These are phyloP conservation scores for Hydroisotoma schaefferi DNA, from an alignment of 2,888 invertebrate genomes.

Conservation along the genomic window DNA sequence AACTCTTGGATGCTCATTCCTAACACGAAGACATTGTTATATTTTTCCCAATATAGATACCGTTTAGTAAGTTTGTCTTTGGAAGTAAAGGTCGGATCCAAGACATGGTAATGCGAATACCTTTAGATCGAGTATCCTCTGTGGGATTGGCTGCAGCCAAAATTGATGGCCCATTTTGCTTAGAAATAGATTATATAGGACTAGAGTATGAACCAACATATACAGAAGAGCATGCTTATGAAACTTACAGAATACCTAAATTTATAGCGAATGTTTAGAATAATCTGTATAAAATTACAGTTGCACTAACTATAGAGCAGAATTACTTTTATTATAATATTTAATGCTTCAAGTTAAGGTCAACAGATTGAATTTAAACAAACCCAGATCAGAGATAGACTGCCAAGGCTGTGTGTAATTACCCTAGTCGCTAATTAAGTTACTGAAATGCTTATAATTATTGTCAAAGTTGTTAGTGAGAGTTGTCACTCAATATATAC, in stretches of 20 bases:
- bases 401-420: too few species aligned
- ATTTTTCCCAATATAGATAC: constrained; percentile 65
- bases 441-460: too few species aligned
- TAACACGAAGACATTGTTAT: not conserved
- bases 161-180: constrained; percentile 74
- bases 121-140: constrained; percentile 62
- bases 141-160: constrained; percentile 77
- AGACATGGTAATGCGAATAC: constrained; percentile 69
- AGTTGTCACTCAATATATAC: too few species aligned
- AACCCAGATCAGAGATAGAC: too few species aligned
- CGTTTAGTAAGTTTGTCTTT: constrained; percentile 87
- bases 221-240: constrained; percentile 85
- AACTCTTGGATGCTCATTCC: not conserved
- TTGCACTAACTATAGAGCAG: too few species aligned
- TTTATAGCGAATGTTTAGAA: constrained; percentile 58
- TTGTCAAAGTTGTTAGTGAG: too few species aligned
- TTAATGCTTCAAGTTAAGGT: too few species aligned
- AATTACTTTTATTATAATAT: too few species aligned
- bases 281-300: too few species aligned
- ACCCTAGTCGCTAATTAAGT: too few species aligned
- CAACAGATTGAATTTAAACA: too few species aligned
- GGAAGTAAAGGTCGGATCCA: constrained; percentile 79
- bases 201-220: constrained; percentile 75
- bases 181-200: constrained; percentile 92
- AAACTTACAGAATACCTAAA: constrained; percentile 73